Evolutionary conservation across 2,888 invertebrate genomes (phyloP).

Genomic region (Plusia festucae): DNA sequence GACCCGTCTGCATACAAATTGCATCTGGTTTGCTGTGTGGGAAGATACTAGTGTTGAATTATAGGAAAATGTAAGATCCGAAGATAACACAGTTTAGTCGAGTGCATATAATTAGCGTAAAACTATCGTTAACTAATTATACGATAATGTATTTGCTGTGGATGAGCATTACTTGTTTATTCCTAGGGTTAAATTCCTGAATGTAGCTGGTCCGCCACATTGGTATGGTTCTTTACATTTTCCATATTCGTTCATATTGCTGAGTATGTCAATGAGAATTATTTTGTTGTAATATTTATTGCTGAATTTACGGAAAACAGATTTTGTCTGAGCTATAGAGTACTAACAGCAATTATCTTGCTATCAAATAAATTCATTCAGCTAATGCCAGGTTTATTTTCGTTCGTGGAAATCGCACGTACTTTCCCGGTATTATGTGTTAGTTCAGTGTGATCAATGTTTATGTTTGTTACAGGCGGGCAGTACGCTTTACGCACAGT

Average conservation of each 20-base stretch:
- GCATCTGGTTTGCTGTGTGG: constrained; percentile 61
- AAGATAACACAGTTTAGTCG: constrained; percentile 29
- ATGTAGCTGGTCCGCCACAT: not conserved
- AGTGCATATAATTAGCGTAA: constrained; percentile 12
- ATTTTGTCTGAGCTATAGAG: not conserved
- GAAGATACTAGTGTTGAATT: constrained; percentile 46
- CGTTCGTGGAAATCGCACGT: constrained; percentile 27
- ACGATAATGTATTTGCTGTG: not conserved
- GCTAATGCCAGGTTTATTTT: constrained; percentile 9
- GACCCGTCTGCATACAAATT: constrained; percentile 79
- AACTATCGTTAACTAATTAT: constrained; percentile 2
- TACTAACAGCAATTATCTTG: not conserved
- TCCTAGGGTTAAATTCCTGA: not conserved
- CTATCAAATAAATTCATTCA: constrained; percentile 28
- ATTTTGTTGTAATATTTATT: not conserved
- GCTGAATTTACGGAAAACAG: constrained; percentile 1
- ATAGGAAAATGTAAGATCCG: constrained; percentile 25
- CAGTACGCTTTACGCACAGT: constrained; percentile 94
- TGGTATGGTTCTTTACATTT: not conserved
- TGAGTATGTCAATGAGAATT: too few species aligned
- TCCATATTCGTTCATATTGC: not conserved
- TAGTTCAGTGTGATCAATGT: constrained; percentile 37
- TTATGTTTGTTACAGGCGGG: constrained; percentile 91
- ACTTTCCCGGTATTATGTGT: constrained; percentile 35
- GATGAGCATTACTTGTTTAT: not conserved